phyloP scores from a whole-genome alignment of 2,888 invertebrate genomes.

The Dendrolimus pini region DNA sequence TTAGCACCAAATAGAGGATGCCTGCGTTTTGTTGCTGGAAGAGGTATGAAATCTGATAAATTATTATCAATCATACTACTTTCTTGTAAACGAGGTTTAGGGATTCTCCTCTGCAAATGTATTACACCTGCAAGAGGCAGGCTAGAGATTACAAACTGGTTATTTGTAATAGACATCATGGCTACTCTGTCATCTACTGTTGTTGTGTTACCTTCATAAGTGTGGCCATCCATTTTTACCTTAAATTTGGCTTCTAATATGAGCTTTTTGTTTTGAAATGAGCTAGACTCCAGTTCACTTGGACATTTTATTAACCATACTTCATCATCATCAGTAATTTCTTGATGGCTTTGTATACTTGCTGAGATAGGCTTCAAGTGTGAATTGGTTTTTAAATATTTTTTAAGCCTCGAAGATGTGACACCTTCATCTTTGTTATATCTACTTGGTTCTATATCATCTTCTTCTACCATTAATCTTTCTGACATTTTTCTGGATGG shows the following conservation, averaged over 20 bases:
- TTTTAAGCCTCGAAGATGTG: not conserved
- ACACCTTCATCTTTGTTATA: not conserved
- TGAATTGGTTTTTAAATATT: not conserved
- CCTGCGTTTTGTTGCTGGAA: constrained; percentile 56
- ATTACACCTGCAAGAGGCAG: not conserved
- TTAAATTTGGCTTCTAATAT: not conserved
- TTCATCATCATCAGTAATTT: not conserved
- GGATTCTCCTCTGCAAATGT: not conserved
- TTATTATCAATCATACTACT: constrained; percentile 16
- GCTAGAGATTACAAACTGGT: not conserved
- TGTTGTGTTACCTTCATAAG: not conserved
- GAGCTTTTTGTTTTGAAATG: not conserved
- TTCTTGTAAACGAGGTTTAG: not conserved
- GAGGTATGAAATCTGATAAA: constrained; percentile 43
- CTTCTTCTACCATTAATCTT: not conserved
- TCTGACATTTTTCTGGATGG: not conserved
- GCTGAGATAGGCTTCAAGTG: not conserved
- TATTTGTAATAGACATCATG: not conserved
- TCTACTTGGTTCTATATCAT: not conserved
- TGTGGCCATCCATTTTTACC: not conserved
- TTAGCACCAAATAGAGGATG: constrained; percentile 57
- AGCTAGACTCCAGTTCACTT: not conserved
- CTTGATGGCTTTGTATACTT: not conserved
- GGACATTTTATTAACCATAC: not conserved
- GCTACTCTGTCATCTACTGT: not conserved